A percentile compares a stretch with the other conserved stretches of the same genome.
Evolutionary conservation across 2,797 vertebrate species (phyloP).

Genomic region (Antrozous pallidus): DNA sequence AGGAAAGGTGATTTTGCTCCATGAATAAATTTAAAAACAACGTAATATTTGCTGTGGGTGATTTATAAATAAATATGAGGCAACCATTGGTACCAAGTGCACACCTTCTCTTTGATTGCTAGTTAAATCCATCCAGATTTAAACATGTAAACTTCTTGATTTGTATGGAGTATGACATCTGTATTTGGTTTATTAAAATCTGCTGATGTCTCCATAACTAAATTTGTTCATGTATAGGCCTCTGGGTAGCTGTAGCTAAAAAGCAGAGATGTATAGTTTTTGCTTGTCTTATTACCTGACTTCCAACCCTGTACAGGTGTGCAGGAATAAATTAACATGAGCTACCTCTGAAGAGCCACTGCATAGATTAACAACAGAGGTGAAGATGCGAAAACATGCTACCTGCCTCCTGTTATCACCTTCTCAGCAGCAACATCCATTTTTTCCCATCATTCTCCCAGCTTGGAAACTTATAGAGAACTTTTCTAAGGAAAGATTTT

Average conservation of each 20-base stretch:
- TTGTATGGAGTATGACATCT: constrained; percentile 81
- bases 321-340: constrained; percentile 91
- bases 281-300: constrained; percentile 81
- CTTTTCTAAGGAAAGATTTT: constrained; percentile 72
- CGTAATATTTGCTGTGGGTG: constrained; percentile 79
- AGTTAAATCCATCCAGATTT: constrained; percentile 83
- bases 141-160: constrained; percentile 83
- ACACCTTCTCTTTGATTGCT: constrained; percentile 79
- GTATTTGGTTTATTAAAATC: constrained; percentile 84
- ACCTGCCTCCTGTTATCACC: constrained; percentile 90
- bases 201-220: constrained; percentile 83
- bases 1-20: constrained; percentile 65
- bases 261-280: constrained; percentile 74
- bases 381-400: constrained; percentile 82
- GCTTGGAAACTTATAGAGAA: constrained; percentile 74
- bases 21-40: constrained; percentile 78
- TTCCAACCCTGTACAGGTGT: constrained; percentile 87
- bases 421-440: constrained; percentile 73
- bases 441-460: constrained; percentile 72
- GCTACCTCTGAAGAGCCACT: constrained; percentile 89
- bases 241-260: constrained; percentile 79
- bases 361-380: constrained; percentile 93
- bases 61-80: constrained; percentile 84
- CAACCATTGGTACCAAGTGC: constrained; percentile 77
- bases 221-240: constrained; percentile 76